A percentile compares a stretch with the other conserved stretches of the same genome.
Conservation (phyloP, 2,888 invertebrate genomes). For the Arctia plantaginis region DNA sequence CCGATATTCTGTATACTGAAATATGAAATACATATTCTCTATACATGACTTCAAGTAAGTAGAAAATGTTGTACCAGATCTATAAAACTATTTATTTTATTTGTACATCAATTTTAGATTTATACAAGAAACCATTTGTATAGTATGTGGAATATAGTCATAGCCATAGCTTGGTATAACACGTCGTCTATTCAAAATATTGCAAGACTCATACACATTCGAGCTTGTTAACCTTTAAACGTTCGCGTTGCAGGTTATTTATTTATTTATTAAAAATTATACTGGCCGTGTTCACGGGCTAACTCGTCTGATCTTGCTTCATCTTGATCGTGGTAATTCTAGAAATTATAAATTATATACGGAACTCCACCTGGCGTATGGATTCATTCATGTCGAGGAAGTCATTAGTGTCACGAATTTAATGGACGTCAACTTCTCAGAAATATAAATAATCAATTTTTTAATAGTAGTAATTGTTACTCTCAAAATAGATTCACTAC, state of each 20-base stretch:
- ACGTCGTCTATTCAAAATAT: background rate
- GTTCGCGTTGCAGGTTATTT: background rate
- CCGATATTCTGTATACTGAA: no score
- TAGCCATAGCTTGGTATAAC: no score
- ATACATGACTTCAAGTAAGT: no score
- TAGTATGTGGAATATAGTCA: no score
- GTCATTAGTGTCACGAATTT: background rate
- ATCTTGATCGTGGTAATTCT: no score
- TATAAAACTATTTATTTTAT: no score
- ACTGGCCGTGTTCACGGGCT: background rate
- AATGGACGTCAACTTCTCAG: background rate
- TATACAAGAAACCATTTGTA: no score
- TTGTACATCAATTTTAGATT: no score
- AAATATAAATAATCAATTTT: background rate
- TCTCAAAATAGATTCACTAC: background rate
- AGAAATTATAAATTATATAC: no score
- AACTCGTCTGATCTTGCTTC: no score
- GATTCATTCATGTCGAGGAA: background rate
- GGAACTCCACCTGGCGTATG: background rate
- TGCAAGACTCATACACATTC: background rate
- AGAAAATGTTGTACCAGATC: no score
- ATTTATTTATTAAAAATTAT: background rate
- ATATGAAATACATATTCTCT: no score
- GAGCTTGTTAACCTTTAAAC: background rate
- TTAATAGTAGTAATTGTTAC: background rate